phyloP scores from a whole-genome alignment of 2,797 vertebrate species.

The Pygocentrus nattereri region DNA sequence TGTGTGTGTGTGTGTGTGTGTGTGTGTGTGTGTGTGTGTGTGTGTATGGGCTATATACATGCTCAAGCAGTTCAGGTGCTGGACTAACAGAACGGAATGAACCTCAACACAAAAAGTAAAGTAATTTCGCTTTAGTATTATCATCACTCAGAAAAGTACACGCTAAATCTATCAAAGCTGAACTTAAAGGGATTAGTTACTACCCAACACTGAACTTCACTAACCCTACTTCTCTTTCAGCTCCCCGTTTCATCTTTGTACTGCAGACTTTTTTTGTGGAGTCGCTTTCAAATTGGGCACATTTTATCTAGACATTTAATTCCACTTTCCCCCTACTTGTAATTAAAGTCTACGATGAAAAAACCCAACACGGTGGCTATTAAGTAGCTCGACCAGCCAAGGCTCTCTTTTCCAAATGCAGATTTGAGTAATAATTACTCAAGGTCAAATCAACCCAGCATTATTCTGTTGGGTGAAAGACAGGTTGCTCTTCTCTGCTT shows the following conservation, averaged over 20 bases:
- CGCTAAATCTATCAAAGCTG: no score
- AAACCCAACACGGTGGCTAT: background rate
- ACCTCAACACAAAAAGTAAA: no score
- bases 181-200: no score
- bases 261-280: background rate
- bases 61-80: no score
- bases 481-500: background rate
- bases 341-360: constrained; percentile 69
- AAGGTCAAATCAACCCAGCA: background rate
- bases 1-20: no score
- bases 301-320: constrained; percentile 65
- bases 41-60: no score
- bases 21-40: no score
- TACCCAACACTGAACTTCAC: background rate
- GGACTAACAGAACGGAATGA: no score
- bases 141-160: no score
- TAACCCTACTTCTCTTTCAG: background rate
- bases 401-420: background rate
- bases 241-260: background rate
- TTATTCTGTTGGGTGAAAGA: background rate
- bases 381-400: background rate
- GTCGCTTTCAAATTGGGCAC: constrained; percentile 63
- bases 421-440: background rate
- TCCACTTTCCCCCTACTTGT: constrained; percentile 72
- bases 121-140: no score